Evolutionary conservation across 2,888 invertebrate genomes (phyloP), one percentile per base, ranked within the genome.

Genomic region (Salpingus planirostris): DNA sequence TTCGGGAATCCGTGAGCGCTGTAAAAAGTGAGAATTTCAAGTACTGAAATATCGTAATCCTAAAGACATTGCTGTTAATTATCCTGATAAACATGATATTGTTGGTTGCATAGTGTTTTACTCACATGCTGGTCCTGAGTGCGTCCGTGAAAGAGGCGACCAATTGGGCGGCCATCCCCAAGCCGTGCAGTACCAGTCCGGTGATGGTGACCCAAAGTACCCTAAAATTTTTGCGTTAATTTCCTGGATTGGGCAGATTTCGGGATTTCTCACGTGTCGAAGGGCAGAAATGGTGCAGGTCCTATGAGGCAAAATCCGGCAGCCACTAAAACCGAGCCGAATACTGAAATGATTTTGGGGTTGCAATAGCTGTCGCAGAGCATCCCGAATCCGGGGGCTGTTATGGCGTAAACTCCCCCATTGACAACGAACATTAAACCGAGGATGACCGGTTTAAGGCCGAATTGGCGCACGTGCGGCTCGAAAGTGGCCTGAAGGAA

Each of bases 401-500:
- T 80, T 1, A 80, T 31, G 0, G 87, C 88, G 60, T 89, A 89
- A 6, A 78, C 71, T 0, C 80, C 85, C 2, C 88, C 87, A 56
- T 83, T 87, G 46, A 88, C 82, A 24, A 89, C 78, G 55, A 89
- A 90, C 76, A 89, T 81, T 29, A 85, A 60, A 0, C 88, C 88
- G 42, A 84, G 63, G 7, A 80, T 58, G 25, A 85, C 71, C 0
- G 84, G 80, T 0, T 78, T 72, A 37, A 87, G 66, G 2, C 72
- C 47, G 54, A 85, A 85, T 70, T 77, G 65, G 42, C 83, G 61
- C n/a, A 93, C 68, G 67, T 92, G 92, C 0, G 86, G 87, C 48
- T 91, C 88, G 12, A 93, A 67, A 0, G 91, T 91, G 0, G 92
- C 90, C 57, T 88, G 85, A 12, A 92, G 68, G 62, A 90, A 93